Conservation (phyloP, 1,140 invertebrate species). For the Heliconius hewitsoni region DNA sequence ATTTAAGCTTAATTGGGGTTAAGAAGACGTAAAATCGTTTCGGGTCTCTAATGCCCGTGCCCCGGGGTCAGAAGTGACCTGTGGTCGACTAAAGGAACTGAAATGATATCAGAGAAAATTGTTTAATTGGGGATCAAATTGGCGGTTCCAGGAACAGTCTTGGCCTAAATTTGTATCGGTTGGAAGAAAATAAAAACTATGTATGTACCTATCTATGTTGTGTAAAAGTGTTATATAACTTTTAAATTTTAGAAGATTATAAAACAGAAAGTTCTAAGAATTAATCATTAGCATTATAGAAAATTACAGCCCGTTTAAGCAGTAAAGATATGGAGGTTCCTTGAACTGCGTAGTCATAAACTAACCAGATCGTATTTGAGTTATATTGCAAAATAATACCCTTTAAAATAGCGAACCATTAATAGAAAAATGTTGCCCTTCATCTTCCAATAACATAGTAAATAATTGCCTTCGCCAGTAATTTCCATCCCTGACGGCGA, state of each 20-base stretch:
- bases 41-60: constrained; percentile 67
- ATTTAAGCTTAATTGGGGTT: constrained; percentile 78
- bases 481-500: constrained; percentile 39
- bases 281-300: not conserved
- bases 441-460: constrained; percentile 24
- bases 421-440: constrained; percentile 13
- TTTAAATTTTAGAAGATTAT: not conserved
- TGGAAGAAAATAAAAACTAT: not conserved
- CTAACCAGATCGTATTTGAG: constrained; percentile 1
- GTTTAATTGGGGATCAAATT: constrained; percentile 77
- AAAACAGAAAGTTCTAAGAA: not conserved
- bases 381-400: constrained; percentile 9
- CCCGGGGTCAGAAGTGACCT: constrained; percentile 70
- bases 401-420: constrained; percentile 1
- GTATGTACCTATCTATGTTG: not conserved
- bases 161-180: constrained; percentile 24
- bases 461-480: constrained; percentile 32
- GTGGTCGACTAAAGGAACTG: constrained; percentile 53
- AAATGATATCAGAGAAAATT: constrained; percentile 78
- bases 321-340: not conserved
- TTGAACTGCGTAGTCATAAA: not conserved
- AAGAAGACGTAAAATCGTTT: constrained; percentile 59
- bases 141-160: constrained; percentile 42
- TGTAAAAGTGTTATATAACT: not conserved
- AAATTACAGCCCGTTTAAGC: not conserved